phyloP scores from a whole-genome alignment of 2,888 invertebrate genomes.

The Odontomyia ornata region DNA sequence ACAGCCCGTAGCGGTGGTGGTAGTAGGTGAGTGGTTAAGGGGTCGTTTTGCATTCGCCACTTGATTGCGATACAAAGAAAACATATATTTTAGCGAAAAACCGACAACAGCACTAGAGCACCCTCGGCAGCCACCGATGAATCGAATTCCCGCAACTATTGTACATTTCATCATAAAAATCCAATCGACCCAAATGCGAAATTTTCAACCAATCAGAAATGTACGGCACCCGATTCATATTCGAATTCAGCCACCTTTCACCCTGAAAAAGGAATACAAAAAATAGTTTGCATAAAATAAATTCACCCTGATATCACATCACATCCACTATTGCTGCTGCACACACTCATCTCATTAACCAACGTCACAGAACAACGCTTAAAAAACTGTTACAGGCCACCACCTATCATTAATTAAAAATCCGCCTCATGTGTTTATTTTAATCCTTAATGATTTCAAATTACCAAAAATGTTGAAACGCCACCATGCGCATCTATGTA shows the following conservation, averaged over 20 bases:
- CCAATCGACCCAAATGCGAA: slow-evolving; percentile 23
- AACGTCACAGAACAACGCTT: slow-evolving; percentile 11
- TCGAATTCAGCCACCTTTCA: background rate
- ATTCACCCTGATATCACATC: too few relatives aligned
- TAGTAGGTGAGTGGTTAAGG: too few relatives aligned
- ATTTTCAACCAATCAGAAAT: slow-evolving; percentile 33
- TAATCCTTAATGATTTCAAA: slow-evolving; percentile 44
- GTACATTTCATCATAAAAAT: slow-evolving; percentile 13
- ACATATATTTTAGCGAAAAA: slow-evolving; percentile 5
- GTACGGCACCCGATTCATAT: background rate
- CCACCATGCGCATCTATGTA: background rate
- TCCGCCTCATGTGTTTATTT: slow-evolving; percentile 36
- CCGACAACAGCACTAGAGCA: background rate
- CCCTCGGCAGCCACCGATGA: background rate
- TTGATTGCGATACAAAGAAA: background rate
- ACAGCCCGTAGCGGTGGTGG: background rate
- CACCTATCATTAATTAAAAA: slow-evolving; percentile 41
- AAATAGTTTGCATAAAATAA: too few relatives aligned
- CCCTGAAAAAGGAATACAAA: background rate
- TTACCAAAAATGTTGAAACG: slow-evolving; percentile 13
- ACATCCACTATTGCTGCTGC: background rate
- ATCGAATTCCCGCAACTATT: slow-evolving; percentile 14
- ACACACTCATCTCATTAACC: slow-evolving; percentile 10
- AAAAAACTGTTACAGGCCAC: slow-evolving; percentile 16
- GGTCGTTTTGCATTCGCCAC: background rate